Percentiles rank a stretch among this genome's conserved stretches.
phyloP scores from a whole-genome alignment of 2,888 invertebrate species.

The Aphrophora alni region DNA sequence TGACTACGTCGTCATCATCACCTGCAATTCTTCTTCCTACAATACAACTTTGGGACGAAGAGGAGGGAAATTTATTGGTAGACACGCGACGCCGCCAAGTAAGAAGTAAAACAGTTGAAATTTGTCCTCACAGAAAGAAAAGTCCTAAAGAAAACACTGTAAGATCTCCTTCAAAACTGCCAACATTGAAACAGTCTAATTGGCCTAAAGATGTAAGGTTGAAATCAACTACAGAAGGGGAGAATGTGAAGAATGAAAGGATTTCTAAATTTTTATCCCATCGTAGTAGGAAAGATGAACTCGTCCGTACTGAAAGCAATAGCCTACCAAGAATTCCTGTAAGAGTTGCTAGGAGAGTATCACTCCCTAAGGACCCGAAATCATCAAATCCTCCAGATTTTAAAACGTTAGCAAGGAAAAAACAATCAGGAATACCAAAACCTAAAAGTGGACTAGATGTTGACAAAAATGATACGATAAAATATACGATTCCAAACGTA shows the following conservation, averaged over 20 bases:
- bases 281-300: no score
- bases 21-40: constrained; percentile 66
- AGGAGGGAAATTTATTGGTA: constrained; percentile 17
- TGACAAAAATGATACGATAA: not conserved
- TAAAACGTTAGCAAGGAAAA: not conserved
- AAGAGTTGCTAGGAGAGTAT: constrained; percentile 11
- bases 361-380: not conserved
- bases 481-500: no score
- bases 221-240: not conserved
- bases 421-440: not conserved
- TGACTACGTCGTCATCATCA: constrained; percentile 68
- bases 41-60: constrained; percentile 60
- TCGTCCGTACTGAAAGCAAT: no score
- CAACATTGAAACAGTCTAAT: not conserved
- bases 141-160: not conserved
- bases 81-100: constrained; percentile 4
- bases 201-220: not conserved
- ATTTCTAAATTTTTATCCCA: no score
- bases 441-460: not conserved
- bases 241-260: not conserved
- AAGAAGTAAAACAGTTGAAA: not conserved
- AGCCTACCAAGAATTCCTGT: constrained; percentile 10
- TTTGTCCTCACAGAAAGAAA: not conserved
- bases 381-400: not conserved
- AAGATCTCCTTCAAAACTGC: not conserved